These are phyloP conservation scores for Morinoia aosen DNA, from an alignment of 2,888 invertebrate genomes.

Conservation along the genomic window DNA sequence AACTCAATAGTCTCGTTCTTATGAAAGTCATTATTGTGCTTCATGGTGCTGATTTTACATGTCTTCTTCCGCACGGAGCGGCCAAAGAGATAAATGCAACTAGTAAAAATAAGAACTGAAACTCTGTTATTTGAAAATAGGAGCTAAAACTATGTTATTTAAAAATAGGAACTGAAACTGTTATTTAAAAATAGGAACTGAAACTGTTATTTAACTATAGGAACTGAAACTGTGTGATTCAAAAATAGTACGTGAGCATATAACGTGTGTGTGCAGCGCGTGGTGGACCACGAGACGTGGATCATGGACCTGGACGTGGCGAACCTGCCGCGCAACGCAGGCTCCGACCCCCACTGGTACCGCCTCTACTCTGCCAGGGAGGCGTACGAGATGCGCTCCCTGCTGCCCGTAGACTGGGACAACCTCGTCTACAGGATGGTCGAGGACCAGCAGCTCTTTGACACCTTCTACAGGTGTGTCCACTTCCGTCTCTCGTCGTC, in stretches of 20 bases:
- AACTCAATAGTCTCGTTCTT: too few species aligned
- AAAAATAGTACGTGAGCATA: background rate
- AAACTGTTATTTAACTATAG: too few species aligned
- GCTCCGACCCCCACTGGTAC: conserved; percentile 79
- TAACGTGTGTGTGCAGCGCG: conserved; percentile 76
- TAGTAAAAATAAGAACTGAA: too few species aligned
- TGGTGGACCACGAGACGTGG: conserved; percentile 96
- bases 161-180: too few species aligned
- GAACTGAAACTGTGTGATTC: too few species aligned
- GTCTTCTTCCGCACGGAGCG: too few species aligned
- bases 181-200: too few species aligned
- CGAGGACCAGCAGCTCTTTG: conserved; percentile 87
- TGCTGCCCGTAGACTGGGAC: conserved; percentile 93
- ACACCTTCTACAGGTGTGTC: conserved; percentile 88
- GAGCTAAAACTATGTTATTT: too few species aligned
- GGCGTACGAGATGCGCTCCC: conserved; percentile 86
- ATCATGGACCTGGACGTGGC: conserved; percentile 95
- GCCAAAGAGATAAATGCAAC: too few species aligned
- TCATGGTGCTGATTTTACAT: too few species aligned
- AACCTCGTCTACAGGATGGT: conserved; percentile 89
- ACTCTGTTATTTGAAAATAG: too few species aligned
- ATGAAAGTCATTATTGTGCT: too few species aligned
- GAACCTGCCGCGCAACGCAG: conserved; percentile 74
- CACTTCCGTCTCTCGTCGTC: background rate
- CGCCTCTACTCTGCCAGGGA: conserved; percentile 89